These are phyloP conservation scores for Macrotus californicus DNA, from an alignment of 2,113 vertebrate species.

Conservation along the genomic window DNA sequence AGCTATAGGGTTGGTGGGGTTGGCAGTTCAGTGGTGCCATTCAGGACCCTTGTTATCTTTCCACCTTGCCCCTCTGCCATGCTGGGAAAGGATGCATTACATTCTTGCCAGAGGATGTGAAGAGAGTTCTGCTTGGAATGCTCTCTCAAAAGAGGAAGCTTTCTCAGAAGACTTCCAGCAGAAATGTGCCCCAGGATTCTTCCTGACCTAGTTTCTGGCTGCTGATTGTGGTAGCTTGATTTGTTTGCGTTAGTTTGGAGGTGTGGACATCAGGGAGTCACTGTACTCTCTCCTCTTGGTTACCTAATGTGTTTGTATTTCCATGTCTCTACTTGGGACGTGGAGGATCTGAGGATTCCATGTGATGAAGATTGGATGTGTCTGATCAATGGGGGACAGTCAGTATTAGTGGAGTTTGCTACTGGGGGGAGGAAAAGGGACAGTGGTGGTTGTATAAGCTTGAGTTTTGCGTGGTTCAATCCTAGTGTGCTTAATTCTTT, in stretches of 20 bases:
- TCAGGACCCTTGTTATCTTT: background rate
- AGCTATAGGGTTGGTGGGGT: background rate
- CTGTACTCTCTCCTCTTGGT: background rate
- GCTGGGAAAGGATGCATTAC: background rate
- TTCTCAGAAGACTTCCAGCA: background rate
- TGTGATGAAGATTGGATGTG: background rate
- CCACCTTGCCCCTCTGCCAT: background rate
- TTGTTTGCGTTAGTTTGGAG: background rate
- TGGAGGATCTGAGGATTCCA: background rate
- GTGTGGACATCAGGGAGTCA: background rate
- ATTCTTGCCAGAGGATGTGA: background rate
- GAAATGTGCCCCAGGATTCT: background rate
- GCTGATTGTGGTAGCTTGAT: background rate
- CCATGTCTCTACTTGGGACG: background rate
- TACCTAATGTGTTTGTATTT: background rate
- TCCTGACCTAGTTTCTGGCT: background rate
- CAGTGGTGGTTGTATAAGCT: background rate
- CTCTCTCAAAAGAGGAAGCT: background rate
- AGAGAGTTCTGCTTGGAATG: background rate
- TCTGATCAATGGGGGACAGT: background rate
- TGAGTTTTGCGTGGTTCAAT: background rate
- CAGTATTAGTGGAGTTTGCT: background rate
- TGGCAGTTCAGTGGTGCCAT: background rate
- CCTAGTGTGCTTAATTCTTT: background rate
- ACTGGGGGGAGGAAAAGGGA: background rate